Evolutionary conservation across 2,888 invertebrate species (phyloP), one percentile per base, ranked within the genome.

Genomic region (Phania funesta): DNA sequence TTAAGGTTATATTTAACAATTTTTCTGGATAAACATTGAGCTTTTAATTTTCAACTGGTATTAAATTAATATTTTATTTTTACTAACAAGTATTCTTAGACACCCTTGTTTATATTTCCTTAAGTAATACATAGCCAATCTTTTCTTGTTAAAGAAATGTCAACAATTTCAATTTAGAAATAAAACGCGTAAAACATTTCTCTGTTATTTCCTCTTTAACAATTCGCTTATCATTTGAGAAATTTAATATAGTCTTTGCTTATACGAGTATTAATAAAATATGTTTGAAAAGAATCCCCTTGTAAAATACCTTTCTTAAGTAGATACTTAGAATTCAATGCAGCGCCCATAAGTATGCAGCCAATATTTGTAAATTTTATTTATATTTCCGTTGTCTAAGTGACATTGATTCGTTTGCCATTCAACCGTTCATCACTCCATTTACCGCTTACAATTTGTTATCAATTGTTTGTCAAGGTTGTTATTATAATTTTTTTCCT

Each of bases 291-390:
- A 3, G 52, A 56, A 46, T 70, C 78, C 78, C 82, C 64, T 64
- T 22, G 13, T 48, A 80, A 70, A 58, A 29, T 20, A 38, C 38
- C 52, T 64, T 74, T 29, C 11, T 41, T 29, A 62, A 58, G 56
- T 60, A 50, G 22, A 24, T 54, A 62, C 68, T 48, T 64, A 35
- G 44, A 64, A 73, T 73, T 65, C 41, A 73, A 62, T 58, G 68
- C 44, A 81, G 77, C 73, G 71, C 78, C 78, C 71, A 71, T 73
- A 79, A 73, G 70, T 80, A 75, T 77, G 78, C 82, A 81, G 58
- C 82, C 74, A 82, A 78, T 82, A 82, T 82, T 82, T 82, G 78
- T 78, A 68, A 44, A 74, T 74, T 82, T 82, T 71, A 79, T 67
- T 71, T 67, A 35, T 76, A 78, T 78, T 78, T 68, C 74, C 82